Evolutionary conservation across 1,140 invertebrate genomes (phyloP).

Genomic region (Drosophila micromelanica): DNA sequence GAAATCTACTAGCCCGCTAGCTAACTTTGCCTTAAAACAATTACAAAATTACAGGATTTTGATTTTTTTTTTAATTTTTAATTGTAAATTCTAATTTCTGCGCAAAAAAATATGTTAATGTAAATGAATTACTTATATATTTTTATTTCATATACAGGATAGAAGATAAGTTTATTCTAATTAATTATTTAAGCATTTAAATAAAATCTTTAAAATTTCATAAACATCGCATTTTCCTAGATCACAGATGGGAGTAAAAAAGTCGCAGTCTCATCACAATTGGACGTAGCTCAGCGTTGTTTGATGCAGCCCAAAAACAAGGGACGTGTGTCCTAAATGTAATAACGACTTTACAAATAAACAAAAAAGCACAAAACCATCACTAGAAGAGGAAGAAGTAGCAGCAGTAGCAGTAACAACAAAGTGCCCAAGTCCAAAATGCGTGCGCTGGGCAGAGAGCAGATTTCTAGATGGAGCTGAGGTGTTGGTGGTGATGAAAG

Average conservation of each 20-base stretch:
- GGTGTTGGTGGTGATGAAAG: constrained; percentile 9
- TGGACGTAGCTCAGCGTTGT: constrained; percentile 1
- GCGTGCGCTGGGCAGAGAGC: constrained; percentile 50
- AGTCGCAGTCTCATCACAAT: constrained; percentile 11
- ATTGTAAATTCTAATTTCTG: no score
- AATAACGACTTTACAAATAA: constrained; percentile 81
- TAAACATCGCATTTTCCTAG: neutral
- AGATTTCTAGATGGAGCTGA: constrained; percentile 1
- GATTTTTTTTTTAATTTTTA: no score
- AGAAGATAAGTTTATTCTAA: no score
- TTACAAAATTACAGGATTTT: no score
- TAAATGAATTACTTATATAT: no score
- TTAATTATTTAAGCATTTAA: no score
- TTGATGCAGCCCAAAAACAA: constrained; percentile 45
- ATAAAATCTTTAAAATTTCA: no score
- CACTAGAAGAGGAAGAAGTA: constrained; percentile 12
- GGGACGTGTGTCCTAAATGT: constrained; percentile 68
- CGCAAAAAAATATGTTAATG: no score
- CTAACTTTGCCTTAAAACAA: no score
- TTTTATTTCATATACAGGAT: no score
- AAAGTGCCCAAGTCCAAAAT: constrained; percentile 49
- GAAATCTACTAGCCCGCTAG: no score
- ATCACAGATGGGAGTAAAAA: neutral
- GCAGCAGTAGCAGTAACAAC: constrained; percentile 23
- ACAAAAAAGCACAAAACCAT: constrained; percentile 34